Percentiles rank a stretch among this genome's conserved stretches.
These are phyloP conservation scores for Thripadectes ignobilis DNA, from an alignment of 2,797 vertebrate genomes.

Conservation along the genomic window DNA sequence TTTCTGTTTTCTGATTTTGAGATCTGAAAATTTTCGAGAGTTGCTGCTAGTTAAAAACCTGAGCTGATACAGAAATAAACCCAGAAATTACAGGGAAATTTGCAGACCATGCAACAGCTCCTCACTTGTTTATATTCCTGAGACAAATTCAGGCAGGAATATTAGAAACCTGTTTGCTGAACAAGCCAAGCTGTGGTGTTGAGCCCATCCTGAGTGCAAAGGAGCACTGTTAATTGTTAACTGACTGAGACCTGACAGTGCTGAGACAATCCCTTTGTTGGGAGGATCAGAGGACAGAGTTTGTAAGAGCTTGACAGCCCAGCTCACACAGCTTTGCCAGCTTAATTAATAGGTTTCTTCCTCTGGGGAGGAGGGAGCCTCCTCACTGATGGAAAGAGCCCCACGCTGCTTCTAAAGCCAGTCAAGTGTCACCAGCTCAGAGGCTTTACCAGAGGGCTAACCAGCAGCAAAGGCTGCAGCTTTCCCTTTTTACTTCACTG, in stretches of 20 bases:
- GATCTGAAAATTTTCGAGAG: not conserved
- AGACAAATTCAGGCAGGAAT: not conserved
- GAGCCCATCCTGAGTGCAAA: not conserved
- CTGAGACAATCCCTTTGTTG: not conserved
- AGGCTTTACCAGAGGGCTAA: not conserved
- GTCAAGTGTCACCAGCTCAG: slow-evolving; percentile 9
- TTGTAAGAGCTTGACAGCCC: slow-evolving; percentile 37
- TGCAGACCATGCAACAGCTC: not conserved
- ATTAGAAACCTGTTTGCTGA: not conserved
- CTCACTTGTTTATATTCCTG: not conserved
- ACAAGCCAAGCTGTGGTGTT: not conserved
- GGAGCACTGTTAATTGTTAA: not conserved
- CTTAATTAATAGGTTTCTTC: slow-evolving; percentile 61
- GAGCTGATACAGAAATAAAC: not conserved
- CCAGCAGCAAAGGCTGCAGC: not conserved
- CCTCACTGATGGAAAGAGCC: not conserved
- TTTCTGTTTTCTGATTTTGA: not conserved
- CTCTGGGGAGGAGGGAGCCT: not conserved
- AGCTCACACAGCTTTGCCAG: not conserved
- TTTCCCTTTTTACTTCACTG: not conserved
- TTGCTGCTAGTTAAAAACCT: not conserved
- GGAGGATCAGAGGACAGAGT: not conserved
- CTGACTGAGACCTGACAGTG: accelerated
- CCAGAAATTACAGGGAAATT: not conserved
- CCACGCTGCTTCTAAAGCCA: slow-evolving; percentile 22